Evolutionary conservation across 2,797 vertebrate genomes (phyloP).

Genomic region (Diglossa cyanea): DNA sequence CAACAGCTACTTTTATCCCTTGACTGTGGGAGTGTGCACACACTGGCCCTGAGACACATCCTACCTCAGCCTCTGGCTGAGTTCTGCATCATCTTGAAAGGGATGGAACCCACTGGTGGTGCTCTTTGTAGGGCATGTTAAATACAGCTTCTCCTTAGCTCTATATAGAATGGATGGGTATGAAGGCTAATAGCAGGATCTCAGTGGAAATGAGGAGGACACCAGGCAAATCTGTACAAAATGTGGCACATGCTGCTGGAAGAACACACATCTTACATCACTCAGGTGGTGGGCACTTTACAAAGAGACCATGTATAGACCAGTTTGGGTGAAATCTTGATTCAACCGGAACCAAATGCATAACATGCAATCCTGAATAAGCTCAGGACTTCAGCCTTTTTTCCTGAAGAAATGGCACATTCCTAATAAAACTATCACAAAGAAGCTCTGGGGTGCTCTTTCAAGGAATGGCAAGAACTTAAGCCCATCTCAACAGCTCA

Average conservation of each 20-base stretch:
- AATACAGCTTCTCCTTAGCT: not conserved
- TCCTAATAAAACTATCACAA: not conserved
- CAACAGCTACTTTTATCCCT: not conserved
- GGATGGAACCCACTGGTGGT: not conserved
- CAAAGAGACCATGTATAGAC: fast-evolving
- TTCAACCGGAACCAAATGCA: not conserved
- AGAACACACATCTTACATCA: not conserved
- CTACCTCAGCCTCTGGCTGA: not conserved
- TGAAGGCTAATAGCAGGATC: not conserved
- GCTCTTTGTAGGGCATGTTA: not conserved
- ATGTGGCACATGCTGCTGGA: not conserved
- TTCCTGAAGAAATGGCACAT: not conserved
- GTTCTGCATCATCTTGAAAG: not conserved
- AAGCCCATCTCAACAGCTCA: not conserved
- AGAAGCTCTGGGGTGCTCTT: not conserved
- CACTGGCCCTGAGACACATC: not conserved
- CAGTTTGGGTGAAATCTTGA: not conserved
- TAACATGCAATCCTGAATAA: not conserved
- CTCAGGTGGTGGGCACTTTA: not conserved
- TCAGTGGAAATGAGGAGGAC: not conserved
- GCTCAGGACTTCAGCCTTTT: not conserved
- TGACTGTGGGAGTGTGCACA: not conserved
- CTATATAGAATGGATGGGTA: not conserved
- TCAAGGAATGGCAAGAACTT: not conserved
- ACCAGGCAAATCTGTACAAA: not conserved